phyloP scores from a whole-genome alignment of 2,888 invertebrate species.

The Eugnorisma glareosa region DNA sequence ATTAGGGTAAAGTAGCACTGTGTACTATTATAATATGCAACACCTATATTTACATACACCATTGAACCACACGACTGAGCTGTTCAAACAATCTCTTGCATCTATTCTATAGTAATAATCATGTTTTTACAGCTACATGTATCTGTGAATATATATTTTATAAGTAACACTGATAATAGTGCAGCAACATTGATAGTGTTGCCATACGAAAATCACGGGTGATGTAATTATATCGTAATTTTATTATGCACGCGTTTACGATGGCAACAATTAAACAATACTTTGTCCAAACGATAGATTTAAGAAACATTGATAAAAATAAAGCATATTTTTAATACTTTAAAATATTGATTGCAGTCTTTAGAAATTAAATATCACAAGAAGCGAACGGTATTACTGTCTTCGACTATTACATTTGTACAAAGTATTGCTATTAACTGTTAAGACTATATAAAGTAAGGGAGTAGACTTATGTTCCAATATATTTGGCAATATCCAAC shows the following conservation, averaged over 20 bases:
- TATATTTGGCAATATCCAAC: slow-evolving; percentile 69
- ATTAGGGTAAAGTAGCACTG: slow-evolving; percentile 64
- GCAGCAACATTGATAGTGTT: slow-evolving; percentile 68
- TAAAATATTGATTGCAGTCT: slow-evolving; percentile 73
- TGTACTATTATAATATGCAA: slow-evolving; percentile 76
- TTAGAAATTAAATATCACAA: slow-evolving; percentile 75
- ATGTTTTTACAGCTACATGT: slow-evolving; percentile 63
- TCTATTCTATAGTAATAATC: slow-evolving; percentile 60
- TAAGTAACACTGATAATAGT: slow-evolving; percentile 67
- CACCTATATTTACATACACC: slow-evolving; percentile 74
- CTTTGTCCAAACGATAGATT: slow-evolving; percentile 76
- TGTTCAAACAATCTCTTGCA: slow-evolving; percentile 58
- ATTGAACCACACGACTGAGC: slow-evolving; percentile 63
- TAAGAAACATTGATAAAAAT: slow-evolving; percentile 60
- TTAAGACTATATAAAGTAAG: slow-evolving; percentile 60
- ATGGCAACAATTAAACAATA: slow-evolving; percentile 73
- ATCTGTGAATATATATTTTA: slow-evolving; percentile 65
- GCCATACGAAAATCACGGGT: slow-evolving; percentile 69
- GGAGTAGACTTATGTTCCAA: slow-evolving; percentile 58
- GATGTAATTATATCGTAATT: slow-evolving; percentile 67
- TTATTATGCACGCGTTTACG: slow-evolving; percentile 47
- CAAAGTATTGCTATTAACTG: slow-evolving; percentile 73
- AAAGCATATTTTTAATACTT: slow-evolving; percentile 75
- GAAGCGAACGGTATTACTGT: slow-evolving; percentile 63
- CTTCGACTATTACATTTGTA: slow-evolving; percentile 69